Conservation (phyloP, 2,113 vertebrate species). For the Ceratotherium simum region DNA sequence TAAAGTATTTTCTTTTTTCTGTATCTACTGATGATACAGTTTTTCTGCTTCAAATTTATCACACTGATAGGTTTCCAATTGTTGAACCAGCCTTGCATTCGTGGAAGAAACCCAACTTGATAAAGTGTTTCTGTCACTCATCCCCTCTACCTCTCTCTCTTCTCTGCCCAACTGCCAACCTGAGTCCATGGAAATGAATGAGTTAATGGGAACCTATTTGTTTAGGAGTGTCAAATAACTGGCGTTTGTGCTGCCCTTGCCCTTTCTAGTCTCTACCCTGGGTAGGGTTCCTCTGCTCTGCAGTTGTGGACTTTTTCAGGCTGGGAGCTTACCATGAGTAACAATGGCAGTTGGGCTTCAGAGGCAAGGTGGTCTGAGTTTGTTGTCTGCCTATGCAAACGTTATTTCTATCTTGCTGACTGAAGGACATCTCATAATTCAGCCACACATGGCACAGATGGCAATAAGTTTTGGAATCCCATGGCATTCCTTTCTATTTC, state of each 20-base stretch:
- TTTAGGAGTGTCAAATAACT: background rate
- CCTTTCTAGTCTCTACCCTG: background rate
- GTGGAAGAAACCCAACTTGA: background rate
- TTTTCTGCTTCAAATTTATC: background rate
- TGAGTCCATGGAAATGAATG: background rate
- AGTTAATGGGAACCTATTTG: background rate
- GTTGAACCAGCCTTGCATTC: constrained; percentile 63
- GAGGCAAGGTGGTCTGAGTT: background rate
- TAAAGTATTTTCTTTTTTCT: background rate
- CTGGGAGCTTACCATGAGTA: background rate
- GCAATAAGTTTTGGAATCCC: constrained; percentile 46
- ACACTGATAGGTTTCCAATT: background rate
- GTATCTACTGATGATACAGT: background rate
- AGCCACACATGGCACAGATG: constrained; percentile 49
- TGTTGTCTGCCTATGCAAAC: constrained; percentile 58
- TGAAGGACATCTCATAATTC: constrained; percentile 19
- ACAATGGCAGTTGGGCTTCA: constrained; percentile 51
- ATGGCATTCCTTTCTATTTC: constrained; percentile 48
- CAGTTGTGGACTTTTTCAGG: background rate
- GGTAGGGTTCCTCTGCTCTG: background rate
- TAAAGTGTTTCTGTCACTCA: background rate
- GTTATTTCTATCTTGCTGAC: constrained; percentile 74
- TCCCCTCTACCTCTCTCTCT: background rate
- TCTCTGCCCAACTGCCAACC: background rate
- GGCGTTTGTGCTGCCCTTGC: background rate